Conservation (phyloP, 2,113 vertebrate genomes). For the Pseudopipra pipra region DNA sequence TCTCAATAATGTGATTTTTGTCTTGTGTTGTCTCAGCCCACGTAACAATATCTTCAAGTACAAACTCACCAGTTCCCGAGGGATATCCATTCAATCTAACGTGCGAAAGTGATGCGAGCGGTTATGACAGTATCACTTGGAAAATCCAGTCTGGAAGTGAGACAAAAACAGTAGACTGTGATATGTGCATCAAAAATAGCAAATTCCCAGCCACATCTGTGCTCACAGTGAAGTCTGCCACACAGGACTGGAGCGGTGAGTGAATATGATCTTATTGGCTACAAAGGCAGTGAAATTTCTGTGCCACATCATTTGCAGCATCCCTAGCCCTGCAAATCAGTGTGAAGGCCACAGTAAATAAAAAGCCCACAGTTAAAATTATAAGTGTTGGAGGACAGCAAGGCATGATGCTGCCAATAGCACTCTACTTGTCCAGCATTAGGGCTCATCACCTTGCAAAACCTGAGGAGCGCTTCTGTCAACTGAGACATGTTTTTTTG, state of each 20-base stretch:
- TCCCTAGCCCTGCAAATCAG: not conserved
- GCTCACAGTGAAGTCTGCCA: slow-evolving; percentile 47
- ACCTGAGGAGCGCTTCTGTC: not conserved
- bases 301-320: not conserved
- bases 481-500: not conserved
- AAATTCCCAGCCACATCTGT: not conserved
- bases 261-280: not conserved
- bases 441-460: not conserved
- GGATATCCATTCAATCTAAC: slow-evolving; percentile 60
- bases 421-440: not conserved
- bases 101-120: slow-evolving; percentile 61
- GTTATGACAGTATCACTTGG: slow-evolving; percentile 69
- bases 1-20: not conserved
- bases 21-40: slow-evolving; percentile 61
- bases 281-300: not conserved
- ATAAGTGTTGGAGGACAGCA: not conserved
- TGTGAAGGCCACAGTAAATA: not conserved
- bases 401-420: not conserved
- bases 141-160: slow-evolving; percentile 56
- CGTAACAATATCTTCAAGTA: slow-evolving; percentile 39
- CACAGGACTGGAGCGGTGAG: slow-evolving; percentile 71
- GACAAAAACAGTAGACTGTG: not conserved
- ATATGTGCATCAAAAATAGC: not conserved
- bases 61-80: slow-evolving; percentile 45
- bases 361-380: not conserved